phyloP scores from a whole-genome alignment of 2,113 vertebrate genomes.

The Forbesichthys papilliferus region DNA sequence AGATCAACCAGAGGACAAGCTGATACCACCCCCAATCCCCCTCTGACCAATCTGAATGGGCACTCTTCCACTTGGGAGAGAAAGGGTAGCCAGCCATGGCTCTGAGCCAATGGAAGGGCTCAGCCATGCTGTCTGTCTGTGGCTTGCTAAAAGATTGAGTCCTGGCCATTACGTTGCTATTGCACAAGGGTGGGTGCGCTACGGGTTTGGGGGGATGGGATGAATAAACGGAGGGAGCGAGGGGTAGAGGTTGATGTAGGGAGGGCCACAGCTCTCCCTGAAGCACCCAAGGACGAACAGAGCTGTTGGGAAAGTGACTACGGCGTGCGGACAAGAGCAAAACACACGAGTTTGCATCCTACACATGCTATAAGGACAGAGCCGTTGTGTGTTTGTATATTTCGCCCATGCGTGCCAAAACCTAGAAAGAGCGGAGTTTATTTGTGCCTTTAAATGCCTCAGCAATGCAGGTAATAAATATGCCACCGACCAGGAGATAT shows the following conservation, averaged over 20 bases:
- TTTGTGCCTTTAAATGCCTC: slow-evolving; percentile 69
- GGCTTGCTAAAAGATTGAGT: slow-evolving; percentile 57
- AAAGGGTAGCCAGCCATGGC: slow-evolving; percentile 50
- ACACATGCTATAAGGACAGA: slow-evolving; percentile 16
- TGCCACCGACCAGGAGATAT: slow-evolving; percentile 68
- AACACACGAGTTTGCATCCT: slow-evolving; percentile 34
- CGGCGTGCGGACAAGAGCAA: slow-evolving; percentile 46
- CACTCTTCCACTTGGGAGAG: slow-evolving; percentile 54
- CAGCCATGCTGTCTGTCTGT: slow-evolving; percentile 62
- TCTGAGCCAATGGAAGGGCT: slow-evolving; percentile 69
- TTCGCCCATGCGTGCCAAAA: slow-evolving; percentile 54
- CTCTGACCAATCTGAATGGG: slow-evolving; percentile 65
- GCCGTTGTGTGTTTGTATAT: slow-evolving; percentile 34
- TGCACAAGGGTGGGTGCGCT: slow-evolving; percentile 49
- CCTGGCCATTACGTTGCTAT: slow-evolving; percentile 57
- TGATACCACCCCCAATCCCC: slow-evolving; percentile 64
- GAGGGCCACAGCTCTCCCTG: slow-evolving; percentile 43
- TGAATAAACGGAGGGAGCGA: slow-evolving; percentile 40
- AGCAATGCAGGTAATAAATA: slow-evolving; percentile 75
- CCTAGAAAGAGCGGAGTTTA: slow-evolving; percentile 75
- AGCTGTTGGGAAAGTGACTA: slow-evolving; percentile 70
- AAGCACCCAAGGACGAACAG: slow-evolving; percentile 68
- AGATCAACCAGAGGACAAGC: slow-evolving; percentile 68
- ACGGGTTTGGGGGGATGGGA: slow-evolving; percentile 25
- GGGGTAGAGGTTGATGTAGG: slow-evolving; percentile 30